These are phyloP conservation scores for Mesorhabditis spiculigera DNA, from an alignment of 2,888 invertebrate species.

Conservation along the genomic window DNA sequence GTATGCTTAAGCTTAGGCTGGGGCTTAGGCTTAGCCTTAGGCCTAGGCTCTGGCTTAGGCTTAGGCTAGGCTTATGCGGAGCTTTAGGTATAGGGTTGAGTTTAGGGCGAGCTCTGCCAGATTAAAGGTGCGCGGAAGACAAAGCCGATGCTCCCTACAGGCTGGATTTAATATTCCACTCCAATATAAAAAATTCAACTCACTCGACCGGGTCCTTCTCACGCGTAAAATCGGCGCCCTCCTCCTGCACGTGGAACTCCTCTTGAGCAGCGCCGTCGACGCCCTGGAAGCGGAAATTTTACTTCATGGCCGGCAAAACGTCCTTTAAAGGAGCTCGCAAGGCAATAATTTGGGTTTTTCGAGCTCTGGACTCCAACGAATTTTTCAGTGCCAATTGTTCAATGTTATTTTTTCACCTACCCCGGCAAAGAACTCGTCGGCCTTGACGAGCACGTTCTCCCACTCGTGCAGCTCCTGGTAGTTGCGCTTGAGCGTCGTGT, in stretches of 20 bases:
- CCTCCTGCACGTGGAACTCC: constrained; percentile 35
- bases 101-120: too few relatives aligned
- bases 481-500: constrained; percentile 51
- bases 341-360: neutral
- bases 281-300: constrained; percentile 19
- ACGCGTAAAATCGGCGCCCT: constrained; percentile 17
- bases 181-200: constrained; percentile 2
- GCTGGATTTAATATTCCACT: neutral
- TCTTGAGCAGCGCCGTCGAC: constrained; percentile 40
- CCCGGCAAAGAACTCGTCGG: constrained; percentile 56
- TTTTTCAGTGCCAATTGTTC: neutral
- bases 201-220: constrained; percentile 38
- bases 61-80: too few relatives aligned
- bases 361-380: neutral
- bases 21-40: neutral
- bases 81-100: too few relatives aligned
- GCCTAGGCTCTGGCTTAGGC: too few relatives aligned
- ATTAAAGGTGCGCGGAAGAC: too few relatives aligned
- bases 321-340: neutral
- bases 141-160: too few relatives aligned
- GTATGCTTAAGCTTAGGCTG: neutral
- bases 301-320: neutral
- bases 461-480: constrained; percentile 55
- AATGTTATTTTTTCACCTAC: constrained; percentile 17
- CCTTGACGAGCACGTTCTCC: constrained; percentile 54